Evolutionary conservation across 2,113 vertebrate species (phyloP).

Genomic region (Agapornis roseicollis): DNA sequence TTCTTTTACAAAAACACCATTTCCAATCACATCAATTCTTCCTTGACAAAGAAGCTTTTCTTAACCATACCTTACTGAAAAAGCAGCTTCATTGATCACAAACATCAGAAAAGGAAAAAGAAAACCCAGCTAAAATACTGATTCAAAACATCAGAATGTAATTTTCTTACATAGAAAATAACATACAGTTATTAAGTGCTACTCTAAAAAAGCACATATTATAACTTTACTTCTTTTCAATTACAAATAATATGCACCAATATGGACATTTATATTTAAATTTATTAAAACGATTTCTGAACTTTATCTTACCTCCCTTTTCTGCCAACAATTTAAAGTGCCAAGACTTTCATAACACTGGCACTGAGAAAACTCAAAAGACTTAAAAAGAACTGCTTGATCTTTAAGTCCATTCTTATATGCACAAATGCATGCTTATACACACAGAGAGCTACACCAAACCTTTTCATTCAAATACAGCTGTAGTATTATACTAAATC

Average conservation of each 20-base stretch:
- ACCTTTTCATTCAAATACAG: background rate
- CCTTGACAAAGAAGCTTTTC: conserved; percentile 13
- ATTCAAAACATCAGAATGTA: conserved; percentile 33
- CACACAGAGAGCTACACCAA: background rate
- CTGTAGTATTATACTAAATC: background rate
- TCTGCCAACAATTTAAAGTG: background rate
- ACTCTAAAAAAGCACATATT: conserved; percentile 6
- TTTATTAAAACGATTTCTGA: background rate
- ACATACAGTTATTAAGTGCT: background rate
- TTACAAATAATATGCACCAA: background rate
- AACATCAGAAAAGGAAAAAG: background rate
- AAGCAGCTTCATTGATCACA: background rate
- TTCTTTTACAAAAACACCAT: background rate
- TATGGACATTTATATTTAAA: background rate
- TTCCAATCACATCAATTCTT: background rate
- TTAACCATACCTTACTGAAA: background rate
- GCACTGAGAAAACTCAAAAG: background rate
- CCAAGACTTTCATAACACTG: background rate
- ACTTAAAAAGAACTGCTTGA: background rate
- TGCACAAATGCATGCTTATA: background rate
- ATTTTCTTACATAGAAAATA: conserved; percentile 40
- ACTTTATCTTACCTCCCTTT: background rate
- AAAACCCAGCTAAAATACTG: conserved; percentile 46
- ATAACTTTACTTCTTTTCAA: background rate
- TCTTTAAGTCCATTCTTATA: background rate